phyloP scores from a whole-genome alignment of 2,888 invertebrate genomes.

The Melanophora roralis region DNA sequence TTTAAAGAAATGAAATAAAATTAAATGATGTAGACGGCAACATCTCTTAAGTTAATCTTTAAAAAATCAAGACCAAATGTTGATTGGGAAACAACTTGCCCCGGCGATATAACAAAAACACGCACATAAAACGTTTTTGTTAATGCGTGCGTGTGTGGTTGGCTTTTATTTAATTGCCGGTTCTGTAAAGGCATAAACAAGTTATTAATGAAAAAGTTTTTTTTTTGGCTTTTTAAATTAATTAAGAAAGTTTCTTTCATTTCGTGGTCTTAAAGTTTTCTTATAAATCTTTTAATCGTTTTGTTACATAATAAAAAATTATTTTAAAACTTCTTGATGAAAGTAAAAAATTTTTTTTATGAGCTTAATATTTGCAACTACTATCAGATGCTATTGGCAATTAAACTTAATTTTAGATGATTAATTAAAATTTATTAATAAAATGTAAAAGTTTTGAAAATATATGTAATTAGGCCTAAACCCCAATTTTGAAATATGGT shows the following conservation, averaged over 20 bases:
- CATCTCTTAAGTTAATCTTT: not conserved
- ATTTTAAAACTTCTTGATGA: not conserved
- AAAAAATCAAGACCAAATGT: not conserved
- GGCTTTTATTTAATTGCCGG: not conserved
- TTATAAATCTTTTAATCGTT: not conserved
- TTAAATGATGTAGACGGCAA: not conserved
- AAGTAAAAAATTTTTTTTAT: not conserved
- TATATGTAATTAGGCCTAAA: not conserved
- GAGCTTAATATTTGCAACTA: not conserved
- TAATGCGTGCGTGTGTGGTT: not conserved
- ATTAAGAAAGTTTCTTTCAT: not conserved
- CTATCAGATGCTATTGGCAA: not conserved
- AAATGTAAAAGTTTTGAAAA: not conserved
- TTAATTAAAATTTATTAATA: not conserved
- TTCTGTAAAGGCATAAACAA: not conserved
- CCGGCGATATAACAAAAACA: too few species aligned
- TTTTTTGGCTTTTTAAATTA: not conserved
- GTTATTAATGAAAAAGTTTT: not conserved
- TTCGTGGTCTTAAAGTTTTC: not conserved
- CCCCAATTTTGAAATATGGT: too few species aligned
- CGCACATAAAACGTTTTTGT: too few species aligned
- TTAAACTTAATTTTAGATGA: not conserved
- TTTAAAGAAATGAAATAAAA: not conserved
- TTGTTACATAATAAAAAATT: slow-evolving; percentile 3
- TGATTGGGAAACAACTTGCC: too few species aligned